Evolutionary conservation across 1,140 invertebrate species (phyloP).

Genomic region (Ganaspis sp.): DNA sequence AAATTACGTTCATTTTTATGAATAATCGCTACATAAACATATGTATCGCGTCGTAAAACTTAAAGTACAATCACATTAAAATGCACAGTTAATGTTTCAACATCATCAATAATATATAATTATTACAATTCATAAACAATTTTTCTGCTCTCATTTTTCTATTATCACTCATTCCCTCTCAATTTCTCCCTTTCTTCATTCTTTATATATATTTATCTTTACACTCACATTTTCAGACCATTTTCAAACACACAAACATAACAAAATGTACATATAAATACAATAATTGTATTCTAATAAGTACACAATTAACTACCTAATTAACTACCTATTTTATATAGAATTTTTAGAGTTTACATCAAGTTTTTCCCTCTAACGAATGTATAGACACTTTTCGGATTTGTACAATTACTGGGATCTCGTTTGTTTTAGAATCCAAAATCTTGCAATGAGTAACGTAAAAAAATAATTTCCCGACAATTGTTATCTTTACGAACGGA

Average conservation of each 20-base stretch:
- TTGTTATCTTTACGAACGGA: not conserved
- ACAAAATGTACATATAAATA: slow-evolving; percentile 47
- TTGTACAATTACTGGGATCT: slow-evolving; percentile 14
- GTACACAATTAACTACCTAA: slow-evolving; percentile 32
- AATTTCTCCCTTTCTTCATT: slow-evolving; percentile 36
- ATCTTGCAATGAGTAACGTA: not conserved
- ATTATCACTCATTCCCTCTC: slow-evolving; percentile 13
- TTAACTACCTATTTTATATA: slow-evolving; percentile 30
- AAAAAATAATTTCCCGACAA: not conserved
- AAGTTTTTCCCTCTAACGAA: slow-evolving; percentile 24
- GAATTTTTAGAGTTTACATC: slow-evolving; percentile 7
- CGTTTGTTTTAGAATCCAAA: not conserved
- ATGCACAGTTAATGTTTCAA: slow-evolving; percentile 10
- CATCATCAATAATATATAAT: slow-evolving; percentile 18
- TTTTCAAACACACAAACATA: not conserved
- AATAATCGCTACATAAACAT: slow-evolving; percentile 26
- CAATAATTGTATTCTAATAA: slow-evolving; percentile 38
- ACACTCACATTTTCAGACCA: too few species aligned
- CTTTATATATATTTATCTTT: not conserved
- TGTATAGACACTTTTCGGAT: not conserved
- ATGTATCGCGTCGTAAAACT: slow-evolving; percentile 13
- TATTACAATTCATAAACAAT: not conserved
- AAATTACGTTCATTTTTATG: slow-evolving; percentile 18
- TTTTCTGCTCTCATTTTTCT: not conserved
- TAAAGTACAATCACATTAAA: slow-evolving; percentile 29